Evolutionary conservation across 64 coral and sea anemone species (phyloP).

Genomic region (Montipora efflorescens): DNA sequence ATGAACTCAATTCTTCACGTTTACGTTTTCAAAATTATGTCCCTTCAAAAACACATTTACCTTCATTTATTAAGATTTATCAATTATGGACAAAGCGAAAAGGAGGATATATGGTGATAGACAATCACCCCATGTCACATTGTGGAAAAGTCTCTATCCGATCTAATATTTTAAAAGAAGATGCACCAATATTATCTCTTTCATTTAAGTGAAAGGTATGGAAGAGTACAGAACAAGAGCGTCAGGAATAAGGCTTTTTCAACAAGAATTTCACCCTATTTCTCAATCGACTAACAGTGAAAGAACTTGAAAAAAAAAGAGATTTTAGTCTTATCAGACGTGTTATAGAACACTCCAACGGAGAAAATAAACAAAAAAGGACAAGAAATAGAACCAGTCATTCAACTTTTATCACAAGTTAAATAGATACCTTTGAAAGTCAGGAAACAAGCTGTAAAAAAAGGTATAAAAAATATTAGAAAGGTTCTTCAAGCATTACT

Average conservation of each 20-base stretch:
- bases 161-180: not conserved
- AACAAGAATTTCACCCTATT: too few species aligned
- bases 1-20: not conserved
- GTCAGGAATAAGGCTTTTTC: too few species aligned
- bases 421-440: too few species aligned
- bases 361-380: not conserved
- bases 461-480: too few species aligned
- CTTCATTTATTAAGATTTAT: not conserved
- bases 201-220: not conserved
- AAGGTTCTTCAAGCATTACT: too few species aligned
- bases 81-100: not conserved
- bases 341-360: not conserved
- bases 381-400: too few species aligned
- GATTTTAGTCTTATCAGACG: not conserved
- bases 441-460: too few species aligned
- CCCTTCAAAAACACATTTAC: not conserved
- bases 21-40: not conserved
- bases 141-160: not conserved
- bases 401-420: too few species aligned
- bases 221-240: too few species aligned
- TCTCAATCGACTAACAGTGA: too few species aligned
- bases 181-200: too few species aligned
- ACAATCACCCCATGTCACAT: not conserved
- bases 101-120: not conserved
- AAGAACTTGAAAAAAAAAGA: not conserved